These are phyloP conservation scores for Rhysida immarginata DNA, from an alignment of 1,140 invertebrate genomes.

Conservation along the genomic window DNA sequence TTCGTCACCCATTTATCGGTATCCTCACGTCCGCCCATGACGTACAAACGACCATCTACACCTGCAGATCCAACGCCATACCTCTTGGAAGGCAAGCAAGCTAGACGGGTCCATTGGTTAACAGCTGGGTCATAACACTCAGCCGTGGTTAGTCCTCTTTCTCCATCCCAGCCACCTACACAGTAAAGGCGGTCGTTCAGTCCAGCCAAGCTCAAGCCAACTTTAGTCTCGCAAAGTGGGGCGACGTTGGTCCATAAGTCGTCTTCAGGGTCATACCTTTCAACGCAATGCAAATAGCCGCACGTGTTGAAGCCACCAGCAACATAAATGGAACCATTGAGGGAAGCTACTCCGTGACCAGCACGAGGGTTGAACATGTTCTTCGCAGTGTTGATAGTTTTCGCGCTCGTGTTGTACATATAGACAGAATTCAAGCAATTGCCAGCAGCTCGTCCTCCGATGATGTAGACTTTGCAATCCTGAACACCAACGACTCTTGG, in stretches of 20 bases:
- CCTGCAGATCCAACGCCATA: slow-evolving; percentile 2
- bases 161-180: slow-evolving; percentile 4
- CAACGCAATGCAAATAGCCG: slow-evolving; percentile 4
- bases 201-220: not conserved
- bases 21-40: slow-evolving; percentile 5
- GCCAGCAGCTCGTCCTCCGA: slow-evolving; percentile 3
- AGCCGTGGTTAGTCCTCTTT: not conserved
- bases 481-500: not conserved
- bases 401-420: slow-evolving; percentile 3
- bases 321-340: slow-evolving; percentile 5
- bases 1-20: slow-evolving; percentile 7
- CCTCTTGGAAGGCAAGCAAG: slow-evolving; percentile 3
- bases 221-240: slow-evolving; percentile 1
- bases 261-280: slow-evolving; percentile 2
- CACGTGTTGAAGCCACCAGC: slow-evolving; percentile 5
- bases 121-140: slow-evolving; percentile 4
- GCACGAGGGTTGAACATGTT: slow-evolving; percentile 8
- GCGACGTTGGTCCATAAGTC: not conserved
- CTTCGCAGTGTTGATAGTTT: not conserved
- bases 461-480: slow-evolving; percentile 4
- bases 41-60: slow-evolving; percentile 5
- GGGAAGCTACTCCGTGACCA: not conserved
- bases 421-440: slow-evolving; percentile 2
- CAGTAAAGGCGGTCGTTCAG: slow-evolving; percentile 4
- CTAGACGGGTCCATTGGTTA: slow-evolving; percentile 2